Evolutionary conservation across 2,888 invertebrate species (phyloP), one percentile per base, ranked within the genome.

Genomic region (Odontomyia ornata): DNA sequence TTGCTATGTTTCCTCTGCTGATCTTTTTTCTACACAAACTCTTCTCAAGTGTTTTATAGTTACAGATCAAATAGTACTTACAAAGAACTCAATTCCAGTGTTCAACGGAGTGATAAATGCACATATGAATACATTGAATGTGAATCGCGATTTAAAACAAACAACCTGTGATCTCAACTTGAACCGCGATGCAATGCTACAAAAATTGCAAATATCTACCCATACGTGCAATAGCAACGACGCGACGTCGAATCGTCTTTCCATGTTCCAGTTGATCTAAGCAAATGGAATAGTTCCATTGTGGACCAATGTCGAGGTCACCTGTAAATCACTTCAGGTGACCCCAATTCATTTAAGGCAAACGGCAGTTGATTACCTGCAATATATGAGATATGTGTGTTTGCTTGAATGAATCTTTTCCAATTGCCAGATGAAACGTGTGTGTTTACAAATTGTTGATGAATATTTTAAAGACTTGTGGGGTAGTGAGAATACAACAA

Each of bases 221-320:
- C 15, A 52, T 18, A 43, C 15, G 28, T 15, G 13, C 21, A n/a
- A n/a, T n/a, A n/a, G n/a, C 43, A 43, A 65, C 21, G 65, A 43
- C 60, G 23, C 23, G 65, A 43, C 65, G 18, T n/a, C 36, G 21
- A 4, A 30, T 43, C 65, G 36, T 43, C 65, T 65, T 18, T 21
- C 36, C n/a, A 0, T 0, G 18, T 60, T 25, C 9, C 60, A 25
- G 52, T 52, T 52, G 52, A 25, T 18, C 60, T 25, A 60, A 23
- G 23, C 25, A 60, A 60, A 25, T 25, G 60, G 23, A 60, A 60
- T 60, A 25, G 25, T 60, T 60, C 15, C 60, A 60, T 60, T 25
- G 25, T 25, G 46, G 47, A 25, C 69, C 69, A 69, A 69, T 69
- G 69, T 69, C 69, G 69, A 69, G 69, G 69, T 69, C 69, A 46